Evolutionary conservation across 1,140 invertebrate species (phyloP).

Genomic region (Caenorhabditis brenneri): DNA sequence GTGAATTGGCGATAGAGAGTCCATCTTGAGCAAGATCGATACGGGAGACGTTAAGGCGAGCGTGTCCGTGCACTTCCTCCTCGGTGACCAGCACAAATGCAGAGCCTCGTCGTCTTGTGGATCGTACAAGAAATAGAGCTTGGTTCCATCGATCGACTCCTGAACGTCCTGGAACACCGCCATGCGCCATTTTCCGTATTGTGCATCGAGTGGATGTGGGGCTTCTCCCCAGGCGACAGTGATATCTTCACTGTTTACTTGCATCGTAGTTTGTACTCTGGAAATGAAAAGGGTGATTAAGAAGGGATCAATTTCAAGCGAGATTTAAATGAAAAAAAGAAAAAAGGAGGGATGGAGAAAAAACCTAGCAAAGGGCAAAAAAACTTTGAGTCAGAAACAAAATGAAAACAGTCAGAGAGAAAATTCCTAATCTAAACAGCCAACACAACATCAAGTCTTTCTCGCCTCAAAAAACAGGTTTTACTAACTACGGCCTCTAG

Average conservation of each 20-base stretch:
- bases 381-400: neutral
- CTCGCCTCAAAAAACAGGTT: neutral
- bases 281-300: neutral
- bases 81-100: conserved; percentile 66
- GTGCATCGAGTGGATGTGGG: conserved; percentile 65
- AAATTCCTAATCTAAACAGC: conserved; percentile 18
- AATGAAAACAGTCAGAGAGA: conserved; percentile 4
- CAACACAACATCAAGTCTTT: neutral
- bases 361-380: neutral
- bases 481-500: neutral
- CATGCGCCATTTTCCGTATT: conserved; percentile 65
- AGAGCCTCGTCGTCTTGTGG: conserved; percentile 66
- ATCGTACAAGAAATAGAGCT: conserved; percentile 70
- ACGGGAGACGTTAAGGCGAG: conserved; percentile 62
- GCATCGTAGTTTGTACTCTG: conserved; percentile 44
- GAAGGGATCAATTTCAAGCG: neutral
- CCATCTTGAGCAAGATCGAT: conserved; percentile 64
- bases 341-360: neutral
- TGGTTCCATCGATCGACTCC: conserved; percentile 65
- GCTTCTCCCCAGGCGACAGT: conserved; percentile 70
- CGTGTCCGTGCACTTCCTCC: conserved; percentile 66
- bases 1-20: conserved; percentile 57
- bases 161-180: conserved; percentile 65
- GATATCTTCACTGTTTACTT: conserved; percentile 68
- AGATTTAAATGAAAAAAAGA: neutral